Evolutionary conservation across 2,113 vertebrate genomes (phyloP).

Genomic region (Mus spicilegus): DNA sequence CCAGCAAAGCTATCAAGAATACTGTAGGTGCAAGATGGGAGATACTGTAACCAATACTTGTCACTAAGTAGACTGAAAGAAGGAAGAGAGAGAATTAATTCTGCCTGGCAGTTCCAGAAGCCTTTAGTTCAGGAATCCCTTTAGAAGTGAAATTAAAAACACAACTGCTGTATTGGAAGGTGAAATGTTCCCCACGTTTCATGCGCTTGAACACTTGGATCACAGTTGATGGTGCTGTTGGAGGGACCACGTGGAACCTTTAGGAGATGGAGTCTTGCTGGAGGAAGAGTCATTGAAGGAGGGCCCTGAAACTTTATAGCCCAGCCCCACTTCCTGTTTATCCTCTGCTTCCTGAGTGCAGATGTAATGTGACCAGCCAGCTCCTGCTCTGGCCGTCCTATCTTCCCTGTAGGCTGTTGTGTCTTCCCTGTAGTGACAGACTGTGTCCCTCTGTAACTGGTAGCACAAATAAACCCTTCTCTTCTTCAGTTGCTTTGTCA

Average conservation of each 20-base stretch:
- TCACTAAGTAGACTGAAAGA: background rate
- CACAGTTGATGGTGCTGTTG: background rate
- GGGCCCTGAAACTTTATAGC: background rate
- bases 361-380: background rate
- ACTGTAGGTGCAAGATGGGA: background rate
- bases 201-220: background rate
- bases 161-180: background rate
- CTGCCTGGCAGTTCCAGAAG: background rate
- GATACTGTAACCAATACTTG: background rate
- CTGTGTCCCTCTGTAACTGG: background rate
- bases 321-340: background rate
- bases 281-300: background rate
- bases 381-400: background rate
- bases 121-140: background rate
- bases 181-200: background rate
- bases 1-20: slow-evolving; percentile 30
- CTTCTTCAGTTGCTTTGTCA: background rate
- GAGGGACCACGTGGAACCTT: background rate
- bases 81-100: background rate
- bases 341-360: background rate
- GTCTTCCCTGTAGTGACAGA: background rate
- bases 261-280: background rate
- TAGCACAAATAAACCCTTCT: background rate
- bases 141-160: slow-evolving; percentile 2
- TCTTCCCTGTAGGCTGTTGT: no score